These are phyloP conservation scores for Prinia subflava DNA, from an alignment of 2,113 vertebrate genomes.

Conservation along the genomic window DNA sequence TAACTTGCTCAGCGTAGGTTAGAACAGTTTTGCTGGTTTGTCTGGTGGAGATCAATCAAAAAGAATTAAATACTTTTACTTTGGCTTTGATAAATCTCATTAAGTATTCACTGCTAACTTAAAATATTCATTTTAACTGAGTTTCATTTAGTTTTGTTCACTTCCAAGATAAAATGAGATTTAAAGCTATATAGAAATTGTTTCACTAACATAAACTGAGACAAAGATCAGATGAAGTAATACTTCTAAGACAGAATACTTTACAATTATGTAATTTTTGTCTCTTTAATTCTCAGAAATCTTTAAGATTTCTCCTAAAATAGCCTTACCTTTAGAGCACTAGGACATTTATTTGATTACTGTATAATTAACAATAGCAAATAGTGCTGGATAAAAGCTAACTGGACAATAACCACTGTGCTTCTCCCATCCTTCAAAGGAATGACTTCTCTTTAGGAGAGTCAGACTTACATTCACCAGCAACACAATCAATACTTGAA, in stretches of 20 bases:
- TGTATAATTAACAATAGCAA: background rate
- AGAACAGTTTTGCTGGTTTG: background rate
- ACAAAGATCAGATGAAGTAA: background rate
- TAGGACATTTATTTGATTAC: background rate
- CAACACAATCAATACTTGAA: background rate
- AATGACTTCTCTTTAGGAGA: background rate
- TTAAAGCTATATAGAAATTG: background rate
- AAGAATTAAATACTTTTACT: background rate
- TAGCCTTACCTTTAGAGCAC: background rate
- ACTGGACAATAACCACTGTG: background rate
- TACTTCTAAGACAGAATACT: background rate
- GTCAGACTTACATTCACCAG: background rate
- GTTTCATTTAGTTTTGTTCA: background rate
- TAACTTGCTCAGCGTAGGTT: background rate
- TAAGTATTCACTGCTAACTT: background rate
- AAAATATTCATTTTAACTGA: background rate
- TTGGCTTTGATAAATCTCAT: background rate
- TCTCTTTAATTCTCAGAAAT: background rate
- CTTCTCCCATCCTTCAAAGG: background rate
- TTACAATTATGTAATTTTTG: background rate
- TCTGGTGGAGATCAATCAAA: background rate
- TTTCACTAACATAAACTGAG: background rate
- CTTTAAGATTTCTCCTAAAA: background rate
- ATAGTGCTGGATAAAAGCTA: background rate
- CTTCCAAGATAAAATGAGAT: background rate